A percentile compares a stretch with the other conserved stretches of the same genome.
Evolutionary conservation across 2,113 vertebrate species (phyloP).

Genomic region (Ancistrus triradiatus): DNA sequence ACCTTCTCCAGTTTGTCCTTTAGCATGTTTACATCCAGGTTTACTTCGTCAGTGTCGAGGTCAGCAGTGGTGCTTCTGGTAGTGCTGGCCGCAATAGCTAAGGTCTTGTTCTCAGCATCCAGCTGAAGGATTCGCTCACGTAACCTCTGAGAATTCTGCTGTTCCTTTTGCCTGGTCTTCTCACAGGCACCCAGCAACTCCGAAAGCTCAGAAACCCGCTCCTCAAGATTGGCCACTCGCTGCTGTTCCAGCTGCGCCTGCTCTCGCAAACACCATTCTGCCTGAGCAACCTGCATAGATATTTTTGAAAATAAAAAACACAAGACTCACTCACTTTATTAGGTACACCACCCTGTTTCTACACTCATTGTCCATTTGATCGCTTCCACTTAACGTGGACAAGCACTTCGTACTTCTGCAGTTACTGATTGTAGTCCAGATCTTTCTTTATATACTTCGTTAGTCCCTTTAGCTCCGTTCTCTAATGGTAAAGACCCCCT

Average conservation of each 20-base stretch:
- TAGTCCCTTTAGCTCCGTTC: too few relatives aligned
- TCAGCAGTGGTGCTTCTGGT: conserved; percentile 61
- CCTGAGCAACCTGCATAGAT: conserved; percentile 67
- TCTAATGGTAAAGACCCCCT: too few relatives aligned
- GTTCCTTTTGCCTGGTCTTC: conserved; percentile 82
- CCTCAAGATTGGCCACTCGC: conserved; percentile 80
- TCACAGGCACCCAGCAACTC: conserved; percentile 84
- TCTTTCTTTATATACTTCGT: too few relatives aligned
- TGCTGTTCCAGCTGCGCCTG: conserved; percentile 77
- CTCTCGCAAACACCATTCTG: conserved; percentile 75
- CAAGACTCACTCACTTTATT: too few relatives aligned
- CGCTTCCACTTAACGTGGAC: too few relatives aligned
- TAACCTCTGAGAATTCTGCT: conserved; percentile 74
- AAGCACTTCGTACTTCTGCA: too few relatives aligned
- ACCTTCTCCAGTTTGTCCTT: conserved; percentile 83
- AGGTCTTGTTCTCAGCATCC: conserved; percentile 88
- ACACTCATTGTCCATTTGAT: too few relatives aligned
- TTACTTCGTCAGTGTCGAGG: conserved; percentile 64
- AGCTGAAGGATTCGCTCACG: conserved; percentile 83
- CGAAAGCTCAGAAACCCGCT: conserved; percentile 78
- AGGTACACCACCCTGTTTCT: too few relatives aligned
- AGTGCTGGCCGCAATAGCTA: conserved; percentile 74
- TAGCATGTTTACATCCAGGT: conserved; percentile 70
- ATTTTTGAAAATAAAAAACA: not conserved
- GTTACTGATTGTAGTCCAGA: too few relatives aligned